A percentile compares a stretch with the other conserved stretches of the same genome.
Evolutionary conservation across 2,113 vertebrate species (phyloP).

Genomic region (Prietella phreatophila): DNA sequence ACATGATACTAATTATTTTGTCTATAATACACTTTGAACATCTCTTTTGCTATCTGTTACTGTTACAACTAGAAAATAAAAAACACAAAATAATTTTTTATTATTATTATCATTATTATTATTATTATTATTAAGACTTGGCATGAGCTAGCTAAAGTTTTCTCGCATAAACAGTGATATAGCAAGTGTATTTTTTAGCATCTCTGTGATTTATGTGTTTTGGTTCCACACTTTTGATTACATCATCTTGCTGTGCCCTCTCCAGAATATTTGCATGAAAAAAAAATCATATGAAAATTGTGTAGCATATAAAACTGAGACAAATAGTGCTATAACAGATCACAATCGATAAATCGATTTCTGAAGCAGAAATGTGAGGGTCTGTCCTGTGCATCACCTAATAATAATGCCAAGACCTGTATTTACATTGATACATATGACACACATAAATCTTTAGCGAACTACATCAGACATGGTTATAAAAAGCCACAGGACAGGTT

Average conservation of each 20-base stretch:
- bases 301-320: not conserved
- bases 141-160: too few relatives aligned
- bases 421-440: not conserved
- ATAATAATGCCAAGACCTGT: not conserved
- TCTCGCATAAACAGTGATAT: not conserved
- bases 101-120: too few relatives aligned
- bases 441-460: not conserved
- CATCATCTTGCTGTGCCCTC: not conserved
- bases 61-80: not conserved
- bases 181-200: not conserved
- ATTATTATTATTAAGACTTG: too few relatives aligned
- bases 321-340: not conserved
- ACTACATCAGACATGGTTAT: not conserved
- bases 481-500: conserved; percentile 22
- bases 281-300: not conserved
- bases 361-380: not conserved
- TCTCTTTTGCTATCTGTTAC: not conserved
- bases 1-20: not conserved
- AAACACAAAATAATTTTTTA: not conserved
- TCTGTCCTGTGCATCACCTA: not conserved
- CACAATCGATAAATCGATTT: not conserved
- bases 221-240: not conserved
- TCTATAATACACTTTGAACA: not conserved
- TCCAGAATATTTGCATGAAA: not conserved
- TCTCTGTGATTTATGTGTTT: not conserved